phyloP scores from a whole-genome alignment of 2,113 vertebrate species.

The Coreoperca whiteheadi region DNA sequence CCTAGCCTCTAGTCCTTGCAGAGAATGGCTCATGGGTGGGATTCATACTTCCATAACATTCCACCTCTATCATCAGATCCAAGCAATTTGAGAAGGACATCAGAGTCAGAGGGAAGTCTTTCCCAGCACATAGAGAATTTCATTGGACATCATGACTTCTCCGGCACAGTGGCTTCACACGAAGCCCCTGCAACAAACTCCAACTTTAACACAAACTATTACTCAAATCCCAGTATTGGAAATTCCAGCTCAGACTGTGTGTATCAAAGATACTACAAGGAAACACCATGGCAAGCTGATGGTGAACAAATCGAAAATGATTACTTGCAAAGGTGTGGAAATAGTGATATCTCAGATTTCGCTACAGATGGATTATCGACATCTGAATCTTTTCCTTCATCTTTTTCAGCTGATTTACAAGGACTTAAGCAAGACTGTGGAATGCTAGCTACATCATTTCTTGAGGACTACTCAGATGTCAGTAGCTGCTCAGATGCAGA shows the following conservation, averaged over 20 bases:
- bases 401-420: slow-evolving; percentile 66
- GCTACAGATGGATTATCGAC: slow-evolving; percentile 47
- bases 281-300: slow-evolving; percentile 67
- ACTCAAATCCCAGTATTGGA: slow-evolving; percentile 47
- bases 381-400: slow-evolving; percentile 54
- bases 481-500: slow-evolving; percentile 81
- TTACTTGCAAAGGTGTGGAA: slow-evolving; percentile 57
- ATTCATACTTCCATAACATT: slow-evolving; percentile 68
- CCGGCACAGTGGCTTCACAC: slow-evolving; percentile 51
- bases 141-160: slow-evolving; percentile 66
- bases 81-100: slow-evolving; percentile 57
- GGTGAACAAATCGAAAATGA: slow-evolving; percentile 59
- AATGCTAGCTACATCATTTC: slow-evolving; percentile 58
- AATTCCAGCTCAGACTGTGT: slow-evolving; percentile 66
- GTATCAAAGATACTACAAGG: slow-evolving; percentile 63
- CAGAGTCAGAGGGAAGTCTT: slow-evolving; percentile 66
- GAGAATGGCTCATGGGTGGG: slow-evolving; percentile 80
- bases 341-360: slow-evolving; percentile 50
- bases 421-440: slow-evolving; percentile 69
- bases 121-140: slow-evolving; percentile 70
- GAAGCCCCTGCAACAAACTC: slow-evolving; percentile 57
- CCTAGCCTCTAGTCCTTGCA: not conserved
- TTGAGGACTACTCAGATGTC: slow-evolving; percentile 79
- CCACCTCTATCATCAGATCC: slow-evolving; percentile 64
- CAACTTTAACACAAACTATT: slow-evolving; percentile 64